Conservation (phyloP, 2,113 vertebrate species). For the Chaetops frenatus region DNA sequence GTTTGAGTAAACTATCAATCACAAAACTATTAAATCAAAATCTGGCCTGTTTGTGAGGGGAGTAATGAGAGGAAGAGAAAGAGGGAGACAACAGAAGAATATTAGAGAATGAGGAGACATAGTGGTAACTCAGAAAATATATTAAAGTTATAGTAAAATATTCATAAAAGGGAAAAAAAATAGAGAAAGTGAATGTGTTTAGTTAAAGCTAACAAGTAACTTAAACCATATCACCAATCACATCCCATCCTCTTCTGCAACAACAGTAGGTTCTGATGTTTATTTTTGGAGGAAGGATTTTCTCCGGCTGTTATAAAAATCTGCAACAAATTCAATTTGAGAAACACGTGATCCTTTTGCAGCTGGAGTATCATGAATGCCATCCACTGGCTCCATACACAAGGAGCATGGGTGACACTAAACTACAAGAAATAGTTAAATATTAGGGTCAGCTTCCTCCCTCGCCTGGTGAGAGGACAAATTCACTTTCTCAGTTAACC, state of each 20-base stretch:
- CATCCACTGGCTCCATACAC: background rate
- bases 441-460: background rate
- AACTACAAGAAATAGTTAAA: background rate
- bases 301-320: background rate
- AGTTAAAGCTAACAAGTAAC: background rate
- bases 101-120: background rate
- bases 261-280: background rate
- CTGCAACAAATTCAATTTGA: background rate
- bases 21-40: background rate
- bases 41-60: background rate
- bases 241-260: background rate
- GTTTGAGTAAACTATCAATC: background rate
- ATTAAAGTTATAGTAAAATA: background rate
- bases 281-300: background rate
- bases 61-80: background rate
- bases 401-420: background rate
- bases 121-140: background rate
- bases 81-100: background rate
- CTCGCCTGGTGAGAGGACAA: background rate
- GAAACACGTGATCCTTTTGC: background rate
- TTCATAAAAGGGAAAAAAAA: background rate
- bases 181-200: background rate
- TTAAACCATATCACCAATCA: background rate
- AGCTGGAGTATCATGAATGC: background rate
- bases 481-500: background rate